These are phyloP conservation scores for Drosophila quinaria DNA, from an alignment of 2,888 invertebrate species.

Conservation along the genomic window DNA sequence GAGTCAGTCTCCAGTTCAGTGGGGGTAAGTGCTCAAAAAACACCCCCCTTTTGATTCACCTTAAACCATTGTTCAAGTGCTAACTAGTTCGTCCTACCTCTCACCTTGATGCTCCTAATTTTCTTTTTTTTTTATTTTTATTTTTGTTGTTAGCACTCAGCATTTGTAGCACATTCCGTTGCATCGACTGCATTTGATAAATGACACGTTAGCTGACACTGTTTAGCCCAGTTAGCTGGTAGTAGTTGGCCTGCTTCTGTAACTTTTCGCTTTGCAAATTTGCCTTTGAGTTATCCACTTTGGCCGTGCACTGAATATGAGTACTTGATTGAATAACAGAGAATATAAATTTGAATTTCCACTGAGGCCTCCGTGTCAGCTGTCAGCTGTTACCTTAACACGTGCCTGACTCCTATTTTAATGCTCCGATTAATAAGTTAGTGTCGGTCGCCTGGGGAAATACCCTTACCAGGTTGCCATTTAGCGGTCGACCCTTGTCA, in stretches of 20 bases:
- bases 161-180: conserved; percentile 45
- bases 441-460: not conserved
- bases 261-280: not conserved
- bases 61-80: conserved; percentile 34
- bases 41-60: conserved; percentile 1
- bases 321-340: conserved; percentile 15
- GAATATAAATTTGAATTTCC: conserved; percentile 19
- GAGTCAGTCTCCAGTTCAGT: conserved; percentile 12
- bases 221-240: conserved; percentile 3
- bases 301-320: not conserved
- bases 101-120: conserved; percentile 18
- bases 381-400: conserved; percentile 29
- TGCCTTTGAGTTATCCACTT: conserved; percentile 3
- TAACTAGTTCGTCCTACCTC: conserved; percentile 63
- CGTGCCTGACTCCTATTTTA: conserved; percentile 10
- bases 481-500: conserved; percentile 46
- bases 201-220: conserved; percentile 29
- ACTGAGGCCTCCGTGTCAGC: conserved; percentile 24
- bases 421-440: conserved; percentile 31
- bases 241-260: conserved; percentile 4
- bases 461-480: not conserved
- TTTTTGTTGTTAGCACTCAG: conserved; percentile 42
- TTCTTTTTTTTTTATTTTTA: conserved; percentile 10
- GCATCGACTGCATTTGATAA: conserved; percentile 29
- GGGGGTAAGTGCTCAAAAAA: conserved; percentile 39